These are phyloP conservation scores for Trissonchulus latispiculum DNA, from an alignment of 2,888 invertebrate species.

Conservation along the genomic window DNA sequence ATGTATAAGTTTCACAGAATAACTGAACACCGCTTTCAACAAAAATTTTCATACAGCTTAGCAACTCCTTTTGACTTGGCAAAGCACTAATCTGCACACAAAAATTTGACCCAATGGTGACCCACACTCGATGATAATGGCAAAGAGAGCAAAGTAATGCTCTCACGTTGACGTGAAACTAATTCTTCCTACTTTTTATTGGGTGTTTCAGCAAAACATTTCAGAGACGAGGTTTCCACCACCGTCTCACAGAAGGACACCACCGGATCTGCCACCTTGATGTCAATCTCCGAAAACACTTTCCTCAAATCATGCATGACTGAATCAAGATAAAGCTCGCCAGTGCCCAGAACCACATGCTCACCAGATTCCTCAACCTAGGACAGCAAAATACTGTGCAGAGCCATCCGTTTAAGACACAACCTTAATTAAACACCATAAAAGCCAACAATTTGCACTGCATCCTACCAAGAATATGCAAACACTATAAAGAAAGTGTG, in stretches of 20 bases:
- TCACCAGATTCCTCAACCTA: conserved; percentile 88
- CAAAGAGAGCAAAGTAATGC: too few species aligned
- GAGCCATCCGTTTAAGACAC: neutral
- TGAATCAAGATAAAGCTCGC: conserved; percentile 94
- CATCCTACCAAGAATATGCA: too few species aligned
- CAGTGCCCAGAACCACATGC: conserved; percentile 93
- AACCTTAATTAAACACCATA: neutral
- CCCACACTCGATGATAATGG: too few species aligned
- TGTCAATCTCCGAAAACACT: conserved; percentile 53
- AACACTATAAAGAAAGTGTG: too few species aligned
- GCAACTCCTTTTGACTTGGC: too few species aligned
- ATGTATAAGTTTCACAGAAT: too few species aligned
- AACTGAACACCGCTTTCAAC: too few species aligned
- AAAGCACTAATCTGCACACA: too few species aligned
- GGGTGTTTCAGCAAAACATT: conserved; percentile 99
- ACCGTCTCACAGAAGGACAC: conserved; percentile 99
- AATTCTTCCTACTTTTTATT: conserved; percentile 63
- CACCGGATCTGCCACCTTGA: conserved; percentile 92
- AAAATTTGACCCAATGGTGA: too few species aligned
- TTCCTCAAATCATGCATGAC: conserved; percentile 98
- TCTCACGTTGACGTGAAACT: too few species aligned
- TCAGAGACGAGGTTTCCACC: conserved; percentile 94
- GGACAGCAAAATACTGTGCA: conserved; percentile 5
- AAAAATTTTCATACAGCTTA: too few species aligned
- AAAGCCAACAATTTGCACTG: neutral